Evolutionary conservation across 2,888 invertebrate species (phyloP).

Genomic region (Hemaris fuciformis): DNA sequence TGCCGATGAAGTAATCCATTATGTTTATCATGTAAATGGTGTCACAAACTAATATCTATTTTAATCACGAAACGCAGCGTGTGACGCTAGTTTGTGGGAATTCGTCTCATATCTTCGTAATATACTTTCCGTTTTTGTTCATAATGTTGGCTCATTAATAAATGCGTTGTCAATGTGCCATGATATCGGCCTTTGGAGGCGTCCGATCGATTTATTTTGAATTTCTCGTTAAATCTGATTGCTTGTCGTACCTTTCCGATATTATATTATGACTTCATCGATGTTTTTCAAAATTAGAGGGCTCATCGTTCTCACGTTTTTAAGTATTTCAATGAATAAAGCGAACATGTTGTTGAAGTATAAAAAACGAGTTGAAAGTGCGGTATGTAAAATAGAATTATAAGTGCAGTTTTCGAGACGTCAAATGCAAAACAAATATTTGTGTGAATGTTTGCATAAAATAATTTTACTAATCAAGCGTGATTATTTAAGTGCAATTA

Average conservation of each 20-base stretch:
- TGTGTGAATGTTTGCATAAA: too few relatives aligned
- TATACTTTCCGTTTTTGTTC: background rate
- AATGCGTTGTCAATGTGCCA: slow-evolving; percentile 1
- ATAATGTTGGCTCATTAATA: slow-evolving; percentile 1
- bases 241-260: slow-evolving; percentile 26
- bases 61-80: slow-evolving; percentile 17
- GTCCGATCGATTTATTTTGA: slow-evolving; percentile 20
- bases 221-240: slow-evolving; percentile 23
- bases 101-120: slow-evolving; percentile 1
- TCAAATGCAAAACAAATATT: too few relatives aligned
- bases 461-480: too few relatives aligned
- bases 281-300: slow-evolving; percentile 18
- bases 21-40: slow-evolving; percentile 15
- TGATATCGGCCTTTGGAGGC: background rate
- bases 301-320: background rate
- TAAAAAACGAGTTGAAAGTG: background rate
- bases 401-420: too few relatives aligned
- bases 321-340: background rate
- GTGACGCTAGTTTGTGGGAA: slow-evolving; percentile 10
- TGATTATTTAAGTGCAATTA: too few relatives aligned
- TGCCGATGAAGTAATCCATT: slow-evolving; percentile 5
- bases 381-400: too few relatives aligned
- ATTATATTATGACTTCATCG: slow-evolving; percentile 7
- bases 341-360: background rate
- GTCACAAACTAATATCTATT: slow-evolving; percentile 16